Conservation (phyloP, 2,113 vertebrate species). For the Lophochroa leadbeateri region DNA sequence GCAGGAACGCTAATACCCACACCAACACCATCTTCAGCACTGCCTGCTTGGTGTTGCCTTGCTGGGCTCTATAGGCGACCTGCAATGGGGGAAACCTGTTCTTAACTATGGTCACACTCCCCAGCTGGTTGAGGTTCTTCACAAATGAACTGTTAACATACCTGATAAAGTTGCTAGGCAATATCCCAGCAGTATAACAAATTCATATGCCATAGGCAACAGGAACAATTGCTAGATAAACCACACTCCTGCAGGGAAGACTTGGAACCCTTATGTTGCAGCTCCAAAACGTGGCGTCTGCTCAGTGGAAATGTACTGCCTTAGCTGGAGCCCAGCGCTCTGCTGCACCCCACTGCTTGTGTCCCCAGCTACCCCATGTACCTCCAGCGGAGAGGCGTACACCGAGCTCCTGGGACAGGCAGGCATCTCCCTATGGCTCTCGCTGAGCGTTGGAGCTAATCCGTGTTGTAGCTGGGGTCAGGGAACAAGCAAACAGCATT, state of each 20-base stretch:
- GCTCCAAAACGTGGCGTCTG: not conserved
- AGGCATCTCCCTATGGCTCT: not conserved
- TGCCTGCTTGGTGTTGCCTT: constrained; percentile 72
- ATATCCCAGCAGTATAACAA: not conserved
- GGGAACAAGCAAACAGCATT: not conserved
- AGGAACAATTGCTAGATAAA: not conserved
- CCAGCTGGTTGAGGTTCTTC: not conserved
- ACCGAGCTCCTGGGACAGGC: not conserved
- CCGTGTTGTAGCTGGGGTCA: rapidly evolving
- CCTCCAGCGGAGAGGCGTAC: rapidly evolving
- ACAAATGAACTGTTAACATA: not conserved
- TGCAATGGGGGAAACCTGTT: not conserved
- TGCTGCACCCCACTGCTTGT: not conserved
- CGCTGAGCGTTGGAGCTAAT: not conserved
- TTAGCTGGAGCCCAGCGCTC: not conserved
- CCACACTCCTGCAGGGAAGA: not conserved
- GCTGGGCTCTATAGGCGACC: constrained; percentile 82
- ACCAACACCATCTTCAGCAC: constrained; percentile 81
- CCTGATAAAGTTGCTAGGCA: constrained; percentile 42
- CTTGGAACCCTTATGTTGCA: not conserved
- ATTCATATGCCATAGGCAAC: not conserved
- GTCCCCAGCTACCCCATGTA: not conserved
- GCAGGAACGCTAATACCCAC: constrained; percentile 81
- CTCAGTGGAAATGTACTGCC: not conserved
- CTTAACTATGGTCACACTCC: not conserved